These are phyloP conservation scores for Ellobium chinense DNA, from an alignment of 2,888 invertebrate species.

Conservation along the genomic window DNA sequence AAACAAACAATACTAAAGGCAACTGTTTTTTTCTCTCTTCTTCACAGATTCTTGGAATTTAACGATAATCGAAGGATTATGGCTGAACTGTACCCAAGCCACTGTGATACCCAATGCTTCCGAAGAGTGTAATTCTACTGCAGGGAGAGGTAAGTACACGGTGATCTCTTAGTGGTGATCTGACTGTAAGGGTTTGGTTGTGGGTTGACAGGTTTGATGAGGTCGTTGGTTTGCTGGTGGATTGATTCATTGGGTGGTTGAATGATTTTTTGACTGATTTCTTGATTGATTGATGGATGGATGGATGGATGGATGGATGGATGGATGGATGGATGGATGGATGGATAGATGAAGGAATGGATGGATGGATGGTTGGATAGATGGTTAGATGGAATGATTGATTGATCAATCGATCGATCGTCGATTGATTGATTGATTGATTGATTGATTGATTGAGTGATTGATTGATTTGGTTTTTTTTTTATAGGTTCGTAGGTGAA, in stretches of 20 bases:
- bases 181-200: not conserved
- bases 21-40: not conserved
- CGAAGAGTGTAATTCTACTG: conserved; percentile 36
- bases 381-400: not conserved
- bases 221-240: not conserved
- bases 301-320: not conserved
- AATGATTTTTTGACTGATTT: not conserved
- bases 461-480: too few relatives aligned
- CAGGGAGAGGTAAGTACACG: conserved; percentile 42
- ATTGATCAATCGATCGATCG: too few relatives aligned
- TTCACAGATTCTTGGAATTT: conserved; percentile 46
- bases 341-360: too few relatives aligned
- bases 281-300: not conserved
- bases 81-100: conserved; percentile 47
- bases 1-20: too few relatives aligned
- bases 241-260: not conserved
- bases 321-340: not conserved
- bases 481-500: too few relatives aligned
- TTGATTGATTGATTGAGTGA: not conserved
- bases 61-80: conserved; percentile 47
- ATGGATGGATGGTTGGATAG: not conserved
- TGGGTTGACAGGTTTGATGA: not conserved
- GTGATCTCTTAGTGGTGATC: too few relatives aligned
- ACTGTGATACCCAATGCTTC: conserved; percentile 22
- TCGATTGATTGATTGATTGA: not conserved